phyloP scores from a whole-genome alignment of 2,797 vertebrate species.

The Malacoraja senta region DNA sequence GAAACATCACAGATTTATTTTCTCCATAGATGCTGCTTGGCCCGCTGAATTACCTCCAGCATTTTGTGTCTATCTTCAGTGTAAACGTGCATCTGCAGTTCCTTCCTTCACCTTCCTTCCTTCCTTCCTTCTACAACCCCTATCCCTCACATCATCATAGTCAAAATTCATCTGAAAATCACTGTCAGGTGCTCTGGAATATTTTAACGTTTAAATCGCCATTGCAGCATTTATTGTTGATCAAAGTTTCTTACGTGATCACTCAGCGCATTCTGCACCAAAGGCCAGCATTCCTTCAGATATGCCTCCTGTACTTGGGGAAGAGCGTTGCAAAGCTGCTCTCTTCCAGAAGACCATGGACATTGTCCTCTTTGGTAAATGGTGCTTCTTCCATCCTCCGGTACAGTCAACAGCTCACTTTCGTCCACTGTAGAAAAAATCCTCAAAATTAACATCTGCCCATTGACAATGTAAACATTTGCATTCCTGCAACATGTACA shows the following conservation, averaged over 20 bases:
- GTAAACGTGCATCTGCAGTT: too few species aligned
- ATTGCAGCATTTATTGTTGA: not conserved
- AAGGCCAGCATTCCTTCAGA: conserved; percentile 87
- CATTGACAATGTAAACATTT: not conserved
- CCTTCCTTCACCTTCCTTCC: too few species aligned
- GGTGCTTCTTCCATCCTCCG: conserved; percentile 82
- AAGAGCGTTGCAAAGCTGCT: conserved; percentile 95
- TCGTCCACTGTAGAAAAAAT: conserved; percentile 59
- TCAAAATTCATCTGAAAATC: not conserved
- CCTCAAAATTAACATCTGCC: not conserved
- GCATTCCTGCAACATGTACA: not conserved
- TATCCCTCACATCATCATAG: not conserved
- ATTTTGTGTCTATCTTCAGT: too few species aligned
- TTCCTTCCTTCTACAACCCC: too few species aligned
- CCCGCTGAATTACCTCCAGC: too few species aligned
- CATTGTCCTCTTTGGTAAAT: conserved; percentile 82
- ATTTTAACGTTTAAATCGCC: not conserved
- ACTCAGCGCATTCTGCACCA: conserved; percentile 80
- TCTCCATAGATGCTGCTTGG: too few species aligned
- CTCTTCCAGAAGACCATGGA: conserved; percentile 81
- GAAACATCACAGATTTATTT: too few species aligned
- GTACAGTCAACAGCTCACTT: conserved; percentile 78
- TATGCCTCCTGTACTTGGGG: conserved; percentile 88
- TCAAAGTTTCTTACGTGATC: conserved; percentile 64
- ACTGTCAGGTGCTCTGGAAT: not conserved